Conservation (phyloP, 2,888 invertebrate species). For the Mythimna lalbum region DNA sequence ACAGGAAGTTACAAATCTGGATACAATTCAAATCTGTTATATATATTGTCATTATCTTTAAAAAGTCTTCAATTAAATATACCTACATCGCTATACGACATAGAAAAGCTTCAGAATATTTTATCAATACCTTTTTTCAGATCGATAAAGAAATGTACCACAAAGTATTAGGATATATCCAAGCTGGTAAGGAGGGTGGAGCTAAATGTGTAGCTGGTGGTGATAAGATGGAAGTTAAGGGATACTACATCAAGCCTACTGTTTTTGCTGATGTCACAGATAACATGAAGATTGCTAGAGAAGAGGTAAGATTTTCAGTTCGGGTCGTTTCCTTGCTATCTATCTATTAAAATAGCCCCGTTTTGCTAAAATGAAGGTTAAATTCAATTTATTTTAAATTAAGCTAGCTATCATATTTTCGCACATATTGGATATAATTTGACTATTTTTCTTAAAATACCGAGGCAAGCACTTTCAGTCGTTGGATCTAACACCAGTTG, state of each 20-base stretch:
- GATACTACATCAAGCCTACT: constrained; percentile 95
- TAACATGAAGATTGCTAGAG: constrained; percentile 94
- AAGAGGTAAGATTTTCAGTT: constrained; percentile 91
- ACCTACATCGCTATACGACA: neutral
- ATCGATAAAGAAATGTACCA: constrained; percentile 94
- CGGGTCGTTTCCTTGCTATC: too few species aligned
- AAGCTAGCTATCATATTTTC: too few species aligned
- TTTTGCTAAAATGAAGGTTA: too few species aligned
- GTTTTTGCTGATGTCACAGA: constrained; percentile 95
- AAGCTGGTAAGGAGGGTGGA: constrained; percentile 94
- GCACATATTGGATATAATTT: too few species aligned
- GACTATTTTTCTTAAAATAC: too few species aligned
- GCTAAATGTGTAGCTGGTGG: constrained; percentile 96
- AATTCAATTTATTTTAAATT: too few species aligned
- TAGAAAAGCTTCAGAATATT: neutral
- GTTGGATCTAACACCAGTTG: too few species aligned
- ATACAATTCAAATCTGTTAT: neutral
- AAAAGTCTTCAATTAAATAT: neutral
- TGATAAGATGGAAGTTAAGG: constrained; percentile 91
- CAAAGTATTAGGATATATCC: constrained; percentile 94
- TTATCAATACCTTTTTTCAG: constrained; percentile 74
- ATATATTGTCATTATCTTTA: neutral
- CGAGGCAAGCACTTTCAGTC: too few species aligned
- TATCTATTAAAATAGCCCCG: too few species aligned
- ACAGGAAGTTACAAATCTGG: neutral